Base-by-base conservation (phyloP, 2,888 invertebrate species). In the Drosophila rubida region DNA sequence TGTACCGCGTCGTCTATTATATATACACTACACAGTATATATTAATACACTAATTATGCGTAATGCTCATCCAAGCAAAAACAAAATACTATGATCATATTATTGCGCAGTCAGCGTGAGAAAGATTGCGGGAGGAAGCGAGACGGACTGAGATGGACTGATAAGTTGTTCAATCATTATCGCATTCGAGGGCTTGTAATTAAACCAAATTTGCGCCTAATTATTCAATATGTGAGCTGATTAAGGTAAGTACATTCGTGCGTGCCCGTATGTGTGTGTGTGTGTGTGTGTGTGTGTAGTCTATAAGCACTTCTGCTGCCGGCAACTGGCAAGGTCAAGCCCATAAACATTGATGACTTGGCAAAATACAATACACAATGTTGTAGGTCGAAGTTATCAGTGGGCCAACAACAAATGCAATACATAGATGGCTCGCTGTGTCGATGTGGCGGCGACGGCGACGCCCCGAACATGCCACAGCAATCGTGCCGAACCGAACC, bases 261-360 rank as follows among this genome's bases (percentile, higher is more conserved):
- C 23, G n/a, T 32, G n/a, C 16, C 13, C 46, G 7, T 16, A 1
- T 46, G 8, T 37, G 14, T 32, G 27, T 11, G 13, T 8, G 0
- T 41, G 8, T 27, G 7, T 37, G n/a, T 16, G 7, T 46, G 7
- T 16, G 1, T 46, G 11, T 44, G 14, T 49, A 37, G 75, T 55
- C 27, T 45, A 25, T 60, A 63, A 37, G 64, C 48, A 59, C 37
- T 57, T 73, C 22, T 58, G 60, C 74, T 32, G 14, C 35, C 35
- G 35, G 14, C 32, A n/a, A 55, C 41, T 27, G 55, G 53, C 87
- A 82, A 82, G 81, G 81, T 87, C 85, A 82, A 82, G 73, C 82
- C 69, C 76, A 85, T 87, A 87, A 87, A 85, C 81, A 81, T 78
- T 81, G 85, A 85, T 87, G 81, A 82, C 87, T 87, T 66, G 79